Conservation (phyloP, 2,113 vertebrate genomes). For the Saimiri boliviensis region DNA sequence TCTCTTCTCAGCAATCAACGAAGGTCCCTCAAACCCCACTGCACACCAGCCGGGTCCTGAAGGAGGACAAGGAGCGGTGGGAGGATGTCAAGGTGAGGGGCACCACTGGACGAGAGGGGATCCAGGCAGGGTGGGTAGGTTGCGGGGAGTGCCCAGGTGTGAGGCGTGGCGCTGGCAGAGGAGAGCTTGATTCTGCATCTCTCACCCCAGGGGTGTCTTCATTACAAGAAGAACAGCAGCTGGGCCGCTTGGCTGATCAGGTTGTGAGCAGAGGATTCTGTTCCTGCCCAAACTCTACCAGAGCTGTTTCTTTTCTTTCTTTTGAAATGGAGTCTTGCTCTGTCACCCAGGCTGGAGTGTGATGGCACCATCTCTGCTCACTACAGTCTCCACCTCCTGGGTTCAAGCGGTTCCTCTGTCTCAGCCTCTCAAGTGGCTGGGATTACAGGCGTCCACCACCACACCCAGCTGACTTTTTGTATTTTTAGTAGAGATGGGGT, state of each 20-base stretch:
- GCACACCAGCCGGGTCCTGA: slow-evolving; percentile 97
- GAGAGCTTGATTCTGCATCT: not conserved
- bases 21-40: slow-evolving; percentile 97
- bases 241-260: not conserved
- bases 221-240: not conserved
- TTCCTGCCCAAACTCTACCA: not conserved
- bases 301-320: too few relatives aligned
- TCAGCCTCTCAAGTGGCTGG: too few relatives aligned
- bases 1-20: slow-evolving; percentile 91
- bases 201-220: not conserved
- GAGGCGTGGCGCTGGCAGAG: not conserved
- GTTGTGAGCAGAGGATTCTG: not conserved
- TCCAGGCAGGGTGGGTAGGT: accelerated
- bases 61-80: slow-evolving; percentile 97
- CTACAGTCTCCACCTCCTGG: too few relatives aligned
- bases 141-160: not conserved
- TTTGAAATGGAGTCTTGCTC: too few relatives aligned
- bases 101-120: accelerated
- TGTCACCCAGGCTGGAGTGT: too few relatives aligned
- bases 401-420: too few relatives aligned
- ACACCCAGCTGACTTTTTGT: too few relatives aligned
- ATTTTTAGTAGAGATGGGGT: too few relatives aligned
- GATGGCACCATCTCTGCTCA: too few relatives aligned
- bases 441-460: too few relatives aligned
- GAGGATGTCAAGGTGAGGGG: slow-evolving; percentile 96